Evolutionary conservation across 2,888 invertebrate species (phyloP), one percentile per base, ranked within the genome.

Genomic region (Arctia plantaginis): DNA sequence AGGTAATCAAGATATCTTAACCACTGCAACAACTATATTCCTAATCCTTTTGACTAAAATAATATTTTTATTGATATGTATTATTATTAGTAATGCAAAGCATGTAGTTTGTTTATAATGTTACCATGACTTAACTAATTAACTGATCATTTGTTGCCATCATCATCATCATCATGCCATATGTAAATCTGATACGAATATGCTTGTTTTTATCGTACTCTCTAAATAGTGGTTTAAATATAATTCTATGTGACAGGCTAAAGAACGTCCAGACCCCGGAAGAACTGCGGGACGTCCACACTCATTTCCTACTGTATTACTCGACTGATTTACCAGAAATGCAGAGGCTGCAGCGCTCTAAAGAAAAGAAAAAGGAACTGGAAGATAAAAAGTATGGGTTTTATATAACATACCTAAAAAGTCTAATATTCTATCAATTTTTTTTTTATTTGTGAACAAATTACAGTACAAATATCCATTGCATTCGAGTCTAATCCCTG

Each of bases 261-360:
- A 97, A 96, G 81, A 96, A 94, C 71, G 98, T 98, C 0, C 98
- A 98, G 89, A 98, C 98, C 0, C 96, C 98, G 18, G 99, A 99
- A 90, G 99, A 99, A 90, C 93, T 99, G 0, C 98, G 98, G 76
- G 99, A 99, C 88, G 98, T 99, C 2, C 99, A 98, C 92, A 97
- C 98, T 82, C 99, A 99, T 89, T 99, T 99, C 91, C 96, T 98
- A 81, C 94, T 99, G 30, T 99, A 99, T 92, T 99, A 99, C 90
- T 98, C 98, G 0, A 97, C 97, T 71, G 98, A 98, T 71, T 95
- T 98, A 80, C 97, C 98, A 0, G 97, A 97, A 72, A 98, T 99
- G 98, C 98, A 98, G 87, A 97, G 97, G 71, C 96, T 97, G 20
- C 96, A 97, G 89, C 94, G 97, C 0, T 92, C 94, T 18, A 98